Evolutionary conservation across 1,140 invertebrate species (phyloP), one percentile per base, ranked within the genome.

Genomic region (Cepaea nemoralis): DNA sequence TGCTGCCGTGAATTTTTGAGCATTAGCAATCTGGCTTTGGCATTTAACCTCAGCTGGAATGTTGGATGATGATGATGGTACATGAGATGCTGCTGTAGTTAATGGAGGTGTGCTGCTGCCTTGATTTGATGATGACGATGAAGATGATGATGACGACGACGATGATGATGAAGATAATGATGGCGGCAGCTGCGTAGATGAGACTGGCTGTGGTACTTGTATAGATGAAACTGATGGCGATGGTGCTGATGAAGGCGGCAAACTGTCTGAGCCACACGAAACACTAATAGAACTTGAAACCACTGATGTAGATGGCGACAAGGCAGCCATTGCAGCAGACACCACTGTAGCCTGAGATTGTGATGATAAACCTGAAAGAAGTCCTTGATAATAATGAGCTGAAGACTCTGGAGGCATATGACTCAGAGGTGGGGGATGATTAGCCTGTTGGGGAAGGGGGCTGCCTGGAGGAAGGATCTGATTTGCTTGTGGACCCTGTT

Each of bases 41-140:
- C 40, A 40, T n/a, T 48, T 80, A 31, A 31, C 35, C 42, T 80
- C 66, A 71, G 39, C 35, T 71, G 59, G 67, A 71, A 80, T 69
- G 78, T 33, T 33, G 10, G 79, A 81, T 0, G 71, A 50, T 42
- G 70, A 5, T 59, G 71, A 37, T 37, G 55, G 33, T 14, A 37
- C 33, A 37, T 35, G 59, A 37, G 63, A 39, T 35, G 71, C 16
- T 31, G 45, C 19, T 63, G 67, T 31, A 10, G 37, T 79, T 39
- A 14, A 10, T 27, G 77, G 31, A 14, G 39, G 24, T 45, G 77
- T 22, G 37, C 55, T 76, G 31, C 50, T 50, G 69, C 48, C 33
- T 0, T 59, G 0, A 24, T 33, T 14, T n/a, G 42, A 40, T 24
- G 48, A 59, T 35, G 73, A 67, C n/a, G n/a, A n/a, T n/a, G n/a